Evolutionary conservation across 2,797 vertebrate species (phyloP), one percentile per base, ranked within the genome.

Genomic region (Synaphobranchus kaupii): DNA sequence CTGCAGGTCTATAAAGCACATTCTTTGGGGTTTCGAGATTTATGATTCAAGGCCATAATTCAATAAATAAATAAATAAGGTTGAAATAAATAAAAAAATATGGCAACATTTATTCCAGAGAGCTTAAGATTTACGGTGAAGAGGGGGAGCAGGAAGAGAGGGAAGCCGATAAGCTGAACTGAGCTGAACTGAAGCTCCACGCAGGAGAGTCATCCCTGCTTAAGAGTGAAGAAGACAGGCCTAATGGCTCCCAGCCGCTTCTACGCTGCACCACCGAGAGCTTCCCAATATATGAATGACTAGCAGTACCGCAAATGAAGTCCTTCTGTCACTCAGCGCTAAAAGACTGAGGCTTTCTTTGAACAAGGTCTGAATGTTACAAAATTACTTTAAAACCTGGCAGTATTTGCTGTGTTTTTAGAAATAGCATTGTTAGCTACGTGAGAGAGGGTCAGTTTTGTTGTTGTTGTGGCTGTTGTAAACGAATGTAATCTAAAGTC

Each of bases 181-280:
- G 31, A 56, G 17, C 28, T 39, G 39, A 39, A 39, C 25, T 84
- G 83, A 87, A 84, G 54, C 89, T 89, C 88, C 87, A 92, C 89
- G 91, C 84, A 87, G 88, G 90, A 92, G 89, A 78, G 89, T 90
- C 92, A 90, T 95, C 95, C 94, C 94, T 94, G 94, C 95, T 96
- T 95, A 94, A 95, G 94, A 96, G 95, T 90, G 93, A 93, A 92
- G 93, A 95, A 93, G 93, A 95, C 93, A 91, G 91, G 92, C 90
- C 44, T 31, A 68, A 68, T 28, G 89, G 93, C 89, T 91, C 88
- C 83, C 87, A 86, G 85, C 90, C 90, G 88, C 88, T 89, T 90
- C 90, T 85, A 20, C 87, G 10, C 47, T 81, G 12, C 10, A 22
- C 76, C 20, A 80, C 76, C 44, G 17, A 48, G 44, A 25, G 78